Percentiles rank a stretch among this genome's conserved stretches.
These are phyloP conservation scores for Heliocidaris erythrogramma DNA, from an alignment of 35 echinoderm and acorn worm species.

Conservation along the genomic window DNA sequence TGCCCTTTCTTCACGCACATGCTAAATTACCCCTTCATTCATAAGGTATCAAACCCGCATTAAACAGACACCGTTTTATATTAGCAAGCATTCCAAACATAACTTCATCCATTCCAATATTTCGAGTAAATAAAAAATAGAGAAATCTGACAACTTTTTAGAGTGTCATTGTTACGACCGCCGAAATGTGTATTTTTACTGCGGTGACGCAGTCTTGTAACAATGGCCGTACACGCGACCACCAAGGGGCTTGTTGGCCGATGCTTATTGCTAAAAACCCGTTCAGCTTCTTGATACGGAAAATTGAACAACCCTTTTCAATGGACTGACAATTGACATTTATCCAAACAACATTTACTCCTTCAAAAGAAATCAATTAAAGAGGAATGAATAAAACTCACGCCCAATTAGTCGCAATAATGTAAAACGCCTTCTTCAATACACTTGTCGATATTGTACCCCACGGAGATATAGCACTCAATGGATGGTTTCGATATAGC, in stretches of 20 bases:
- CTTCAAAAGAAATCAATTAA: constrained; percentile 20
- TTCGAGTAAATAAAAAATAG: background rate
- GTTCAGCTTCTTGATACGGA: background rate
- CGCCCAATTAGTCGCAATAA: constrained; percentile 26
- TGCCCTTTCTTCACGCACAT: constrained; percentile 15
- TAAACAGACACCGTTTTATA: background rate
- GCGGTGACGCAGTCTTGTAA: background rate
- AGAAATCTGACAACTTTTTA: constrained; percentile 7
- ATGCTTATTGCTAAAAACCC: background rate
- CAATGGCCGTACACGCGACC: constrained; percentile 20
- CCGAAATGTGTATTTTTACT: background rate
- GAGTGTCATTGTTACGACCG: background rate
- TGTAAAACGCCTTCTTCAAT: background rate
- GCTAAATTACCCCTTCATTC: constrained; percentile 24
- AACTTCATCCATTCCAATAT: background rate
- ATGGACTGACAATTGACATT: constrained; percentile 33
- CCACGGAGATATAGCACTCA: background rate
- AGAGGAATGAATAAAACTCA: background rate
- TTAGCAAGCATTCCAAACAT: background rate
- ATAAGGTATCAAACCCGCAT: constrained; percentile 22
- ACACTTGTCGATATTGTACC: constrained; percentile 4
- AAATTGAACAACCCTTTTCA: constrained; percentile 15
- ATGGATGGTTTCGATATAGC: background rate
- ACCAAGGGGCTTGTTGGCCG: constrained; percentile 34
- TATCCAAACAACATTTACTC: constrained; percentile 25